Base-by-base conservation (phyloP, 1,140 invertebrate genomes). In the Whitmania pigra region DNA sequence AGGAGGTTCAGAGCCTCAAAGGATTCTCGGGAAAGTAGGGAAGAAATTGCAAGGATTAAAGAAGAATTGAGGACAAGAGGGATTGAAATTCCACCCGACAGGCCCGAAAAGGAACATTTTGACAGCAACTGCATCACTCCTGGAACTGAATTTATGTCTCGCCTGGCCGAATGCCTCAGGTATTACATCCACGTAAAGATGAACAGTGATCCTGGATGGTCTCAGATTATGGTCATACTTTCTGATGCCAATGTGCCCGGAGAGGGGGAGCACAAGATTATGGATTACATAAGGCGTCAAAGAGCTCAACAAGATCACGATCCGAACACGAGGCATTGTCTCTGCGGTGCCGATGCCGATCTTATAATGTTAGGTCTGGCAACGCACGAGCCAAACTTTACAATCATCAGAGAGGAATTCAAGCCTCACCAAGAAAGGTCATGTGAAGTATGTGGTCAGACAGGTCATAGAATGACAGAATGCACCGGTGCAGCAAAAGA, bases 111-210 rank as follows among this genome's bases (percentile, higher is more conserved):
- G 76, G 89, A 89, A 55, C 92, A 97, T 83, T 99, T 99, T 84
- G 95, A 99, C 81, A 95, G 92, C 71, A 99, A 99, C 82, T 98
- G 95, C 80, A 99, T 99, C 77, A 98, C 95, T 22, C 95, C 95
- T 9, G 95, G 96, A 36, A 99, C 94, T 36, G 94, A 93, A 20
- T 99, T 98, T 79, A 99, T 99, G 95, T 91, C 92, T 78, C 84
- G 92, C 73, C 85, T 99, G 73, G 94, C 94, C 72, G 86, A 89
- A 73, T 97, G 94, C 82, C 85, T 99, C 36, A 89, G 97, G 82
- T 98, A 94, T 82, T 99, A 97, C 78, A 88, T 99, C 77, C 93
- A 97, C 83, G 90, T 97, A 74, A 85, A 90, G 77, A 84, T 98
- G 73, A 97, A 96, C 79, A 95, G 86, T 82, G 91, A 98, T 83